phyloP scores from a whole-genome alignment of 2,888 invertebrate species.

The Harpagoxenus sublaevis region DNA sequence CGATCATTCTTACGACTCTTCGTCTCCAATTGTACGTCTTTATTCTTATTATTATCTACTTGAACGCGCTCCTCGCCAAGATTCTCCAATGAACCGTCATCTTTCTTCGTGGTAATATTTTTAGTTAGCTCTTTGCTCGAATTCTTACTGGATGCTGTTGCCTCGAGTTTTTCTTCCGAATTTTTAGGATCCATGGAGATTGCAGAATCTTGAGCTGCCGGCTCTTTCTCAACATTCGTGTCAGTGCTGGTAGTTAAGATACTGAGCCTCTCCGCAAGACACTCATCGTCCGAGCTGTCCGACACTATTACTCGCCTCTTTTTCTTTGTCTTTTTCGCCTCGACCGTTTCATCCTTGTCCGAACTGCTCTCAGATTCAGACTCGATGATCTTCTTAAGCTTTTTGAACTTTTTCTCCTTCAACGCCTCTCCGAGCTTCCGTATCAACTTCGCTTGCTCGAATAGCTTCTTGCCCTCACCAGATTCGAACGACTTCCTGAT shows the following conservation, averaged over 20 bases:
- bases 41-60: slow-evolving; percentile 2
- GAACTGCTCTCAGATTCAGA: slow-evolving; percentile 87
- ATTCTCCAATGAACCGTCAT: neutral
- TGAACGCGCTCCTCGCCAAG: neutral
- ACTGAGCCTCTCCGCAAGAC: slow-evolving; percentile 75
- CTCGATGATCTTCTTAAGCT: slow-evolving; percentile 88
- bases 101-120: neutral
- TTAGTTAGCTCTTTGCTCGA: neutral
- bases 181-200: neutral
- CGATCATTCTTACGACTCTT: neutral
- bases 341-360: slow-evolving; percentile 79
- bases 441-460: slow-evolving; percentile 87
- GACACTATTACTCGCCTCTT: slow-evolving; percentile 80
- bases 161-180: neutral
- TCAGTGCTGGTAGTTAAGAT: slow-evolving; percentile 28
- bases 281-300: slow-evolving; percentile 82
- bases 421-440: slow-evolving; percentile 84
- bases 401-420: slow-evolving; percentile 86
- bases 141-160: neutral
- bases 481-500: slow-evolving; percentile 80
- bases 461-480: slow-evolving; percentile 80
- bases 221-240: neutral
- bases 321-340: slow-evolving; percentile 72
- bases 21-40: neutral
- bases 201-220: neutral